phyloP scores from a whole-genome alignment of 2,797 vertebrate genomes.

The Rhinella marina region DNA sequence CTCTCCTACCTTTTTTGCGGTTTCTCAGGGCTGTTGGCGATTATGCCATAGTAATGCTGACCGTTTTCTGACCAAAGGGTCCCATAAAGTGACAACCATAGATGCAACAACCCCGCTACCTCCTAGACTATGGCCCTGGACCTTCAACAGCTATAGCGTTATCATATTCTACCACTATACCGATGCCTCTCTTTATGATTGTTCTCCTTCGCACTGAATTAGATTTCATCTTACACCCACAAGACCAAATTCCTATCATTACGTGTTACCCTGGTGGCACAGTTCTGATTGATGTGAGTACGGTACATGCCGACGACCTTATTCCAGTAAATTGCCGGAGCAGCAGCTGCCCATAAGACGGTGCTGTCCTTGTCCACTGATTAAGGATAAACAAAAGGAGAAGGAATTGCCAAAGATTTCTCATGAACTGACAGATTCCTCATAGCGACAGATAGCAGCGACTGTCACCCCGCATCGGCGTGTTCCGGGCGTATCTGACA shows the following conservation, averaged over 20 bases:
- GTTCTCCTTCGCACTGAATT: not conserved
- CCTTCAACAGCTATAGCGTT: too few species aligned
- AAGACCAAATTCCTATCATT: not conserved
- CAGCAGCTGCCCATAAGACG: not conserved
- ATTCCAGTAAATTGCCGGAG: not conserved
- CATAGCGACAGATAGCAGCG: not conserved
- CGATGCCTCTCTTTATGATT: not conserved
- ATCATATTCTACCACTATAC: not conserved
- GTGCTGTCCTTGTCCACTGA: constrained; percentile 21
- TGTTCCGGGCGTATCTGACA: not conserved
- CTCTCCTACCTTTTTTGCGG: too few species aligned
- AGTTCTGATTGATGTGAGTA: constrained; percentile 18
- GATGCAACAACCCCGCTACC: not conserved
- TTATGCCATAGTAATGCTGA: too few species aligned
- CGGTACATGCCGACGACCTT: not conserved
- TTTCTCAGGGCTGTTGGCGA: too few species aligned
- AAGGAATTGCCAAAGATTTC: not conserved
- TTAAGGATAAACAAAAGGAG: not conserved
- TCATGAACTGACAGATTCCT: not conserved
- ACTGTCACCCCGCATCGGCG: not conserved
- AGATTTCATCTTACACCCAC: not conserved
- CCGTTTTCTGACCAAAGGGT: too few species aligned
- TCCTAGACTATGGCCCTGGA: too few species aligned
- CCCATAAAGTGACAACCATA: too few species aligned
- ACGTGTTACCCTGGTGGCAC: not conserved